Base-by-base conservation (phyloP, 2,797 vertebrate genomes). In the Intellagama lesueurii region DNA sequence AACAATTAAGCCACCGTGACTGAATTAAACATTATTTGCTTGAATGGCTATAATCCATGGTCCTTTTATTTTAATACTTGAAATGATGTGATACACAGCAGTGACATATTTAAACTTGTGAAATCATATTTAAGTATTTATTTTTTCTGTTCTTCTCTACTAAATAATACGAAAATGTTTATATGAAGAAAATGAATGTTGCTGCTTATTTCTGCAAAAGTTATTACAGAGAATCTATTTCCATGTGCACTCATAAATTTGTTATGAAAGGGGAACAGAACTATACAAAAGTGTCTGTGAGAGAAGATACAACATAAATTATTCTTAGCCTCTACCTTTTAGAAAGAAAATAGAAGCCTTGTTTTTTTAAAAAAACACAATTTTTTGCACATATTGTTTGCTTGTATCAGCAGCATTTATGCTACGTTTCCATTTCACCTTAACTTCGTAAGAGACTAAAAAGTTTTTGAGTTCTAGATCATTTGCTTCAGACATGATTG, bases 1-100 rank as follows among this genome's bases (percentile, higher is more conserved):
- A 94, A 94, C 88, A 92, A 90, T 1, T 68, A 91, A 85, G 7
- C 32, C 87, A 73, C 17, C 26, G 2, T 26, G 47, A 73, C 28
- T 52, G 84, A 83, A 56, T 70, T 77, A 76, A 77, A 89, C 0
- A 68, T 66, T 5, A 44, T 92, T 82, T 75, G 73, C 52, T 52
- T 6, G 70, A 83, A 86, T 44, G 8, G 60, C 82, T 76, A 49
- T 0, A 70, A 49, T 35, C 70, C 24, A 81, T n/a, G 30, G 26
- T 49, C 6, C 81, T 3, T 44, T 14, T 56, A 47, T 35, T 78
- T 83, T n/a, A 88, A 28, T 83, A 49, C 64, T 89, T 12, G 12
- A 83, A 89, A 82, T 35, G 76, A 87, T 79, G 64, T 90, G 69
- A 4, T 56, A 56, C 70, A 76, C 30, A 44, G 17, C 40, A 86